Percentiles rank a stretch among this genome's conserved stretches.
Evolutionary conservation across 1,140 invertebrate species (phyloP).

Genomic region (Diploscapter pachys): DNA sequence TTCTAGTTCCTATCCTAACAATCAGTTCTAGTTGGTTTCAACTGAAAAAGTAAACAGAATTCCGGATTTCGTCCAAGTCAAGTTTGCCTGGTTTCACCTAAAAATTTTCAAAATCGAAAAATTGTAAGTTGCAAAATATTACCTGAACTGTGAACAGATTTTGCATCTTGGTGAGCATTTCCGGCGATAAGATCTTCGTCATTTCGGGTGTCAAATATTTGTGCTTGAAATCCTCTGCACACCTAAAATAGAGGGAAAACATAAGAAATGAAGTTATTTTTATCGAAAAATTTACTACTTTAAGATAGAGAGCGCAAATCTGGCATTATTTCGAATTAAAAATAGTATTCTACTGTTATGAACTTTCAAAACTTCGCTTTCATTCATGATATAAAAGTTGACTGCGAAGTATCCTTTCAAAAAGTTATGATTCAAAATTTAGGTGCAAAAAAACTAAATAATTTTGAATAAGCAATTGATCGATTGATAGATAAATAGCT

Average conservation of each 20-base stretch:
- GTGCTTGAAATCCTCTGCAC: constrained; percentile 38
- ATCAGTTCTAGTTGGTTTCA: not conserved
- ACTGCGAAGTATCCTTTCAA: constrained; percentile 14
- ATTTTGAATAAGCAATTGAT: not conserved
- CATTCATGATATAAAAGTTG: not conserved
- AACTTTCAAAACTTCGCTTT: not conserved
- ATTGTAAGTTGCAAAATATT: constrained; percentile 45
- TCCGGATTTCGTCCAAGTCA: constrained; percentile 45
- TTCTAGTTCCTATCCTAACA: not conserved
- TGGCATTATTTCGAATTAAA: not conserved
- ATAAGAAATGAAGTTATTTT: too few relatives aligned
- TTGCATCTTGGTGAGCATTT: constrained; percentile 18
- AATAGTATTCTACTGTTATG: constrained; percentile 5
- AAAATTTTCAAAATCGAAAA: constrained; percentile 25
- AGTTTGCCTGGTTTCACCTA: constrained; percentile 43
- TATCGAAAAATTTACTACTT: too few relatives aligned
- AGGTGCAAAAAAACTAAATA: not conserved
- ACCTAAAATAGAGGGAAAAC: constrained; percentile 15
- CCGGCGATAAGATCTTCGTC: constrained; percentile 16
- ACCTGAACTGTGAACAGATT: constrained; percentile 41
- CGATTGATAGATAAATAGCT: constrained; percentile 15
- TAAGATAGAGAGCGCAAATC: too few relatives aligned
- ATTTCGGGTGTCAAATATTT: constrained; percentile 38
- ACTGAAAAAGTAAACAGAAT: constrained; percentile 56
- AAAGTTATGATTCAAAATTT: constrained; percentile 2